phyloP scores from a whole-genome alignment of 2,113 vertebrate species.

The Lutjanus erythropterus region DNA sequence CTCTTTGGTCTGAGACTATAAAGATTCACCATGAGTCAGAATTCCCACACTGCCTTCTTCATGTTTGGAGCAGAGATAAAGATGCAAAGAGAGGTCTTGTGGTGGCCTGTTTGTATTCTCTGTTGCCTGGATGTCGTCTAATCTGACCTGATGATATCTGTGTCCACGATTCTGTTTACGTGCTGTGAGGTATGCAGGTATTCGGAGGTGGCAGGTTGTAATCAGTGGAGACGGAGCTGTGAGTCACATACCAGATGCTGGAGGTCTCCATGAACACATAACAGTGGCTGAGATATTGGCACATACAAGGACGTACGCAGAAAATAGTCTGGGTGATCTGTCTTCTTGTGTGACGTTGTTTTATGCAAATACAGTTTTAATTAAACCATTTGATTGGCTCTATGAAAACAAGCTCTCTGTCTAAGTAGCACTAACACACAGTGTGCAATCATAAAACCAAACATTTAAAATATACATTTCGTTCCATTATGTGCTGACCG shows the following conservation, averaged over 20 bases:
- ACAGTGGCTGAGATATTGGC: constrained; percentile 8
- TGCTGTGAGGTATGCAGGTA: constrained; percentile 44
- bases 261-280: constrained; percentile 16
- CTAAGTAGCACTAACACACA: too few species aligned
- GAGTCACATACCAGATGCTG: constrained; percentile 49
- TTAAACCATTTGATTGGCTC: neutral
- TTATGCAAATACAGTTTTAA: neutral
- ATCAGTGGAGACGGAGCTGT: constrained; percentile 51
- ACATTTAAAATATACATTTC: neutral
- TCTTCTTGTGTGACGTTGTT: neutral
- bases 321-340: neutral
- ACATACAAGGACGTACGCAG: neutral
- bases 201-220: constrained; percentile 55
- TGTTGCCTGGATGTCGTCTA: constrained; percentile 1
- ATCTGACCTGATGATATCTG: constrained; percentile 4
- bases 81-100: neutral
- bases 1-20: constrained; percentile 22
- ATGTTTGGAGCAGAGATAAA: neutral
- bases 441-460: too few species aligned
- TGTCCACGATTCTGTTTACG: constrained; percentile 18
- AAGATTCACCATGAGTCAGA: constrained; percentile 35
- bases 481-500: neutral
- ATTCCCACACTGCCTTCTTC: constrained; percentile 21
- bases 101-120: constrained; percentile 11
- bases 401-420: too few species aligned